Conservation (phyloP, 2,888 invertebrate species). For the Ectemnius continuus region DNA sequence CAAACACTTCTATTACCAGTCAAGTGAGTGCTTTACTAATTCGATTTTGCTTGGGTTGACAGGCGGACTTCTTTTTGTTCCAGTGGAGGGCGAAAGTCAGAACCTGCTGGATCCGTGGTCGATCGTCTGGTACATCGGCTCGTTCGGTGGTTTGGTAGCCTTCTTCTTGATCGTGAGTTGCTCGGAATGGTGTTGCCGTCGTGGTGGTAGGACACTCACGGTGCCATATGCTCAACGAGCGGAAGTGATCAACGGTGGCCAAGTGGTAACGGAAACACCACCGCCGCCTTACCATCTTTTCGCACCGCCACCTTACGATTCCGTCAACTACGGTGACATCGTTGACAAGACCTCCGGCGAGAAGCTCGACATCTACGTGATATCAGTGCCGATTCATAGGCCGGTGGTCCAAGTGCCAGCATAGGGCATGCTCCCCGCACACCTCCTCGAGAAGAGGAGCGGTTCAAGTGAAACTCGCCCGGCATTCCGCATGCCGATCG, state of each 20-base stretch:
- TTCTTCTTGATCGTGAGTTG: slow-evolving; percentile 81
- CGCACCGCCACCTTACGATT: slow-evolving; percentile 81
- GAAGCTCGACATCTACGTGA: slow-evolving; percentile 78
- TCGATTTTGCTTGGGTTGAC: slow-evolving; percentile 20
- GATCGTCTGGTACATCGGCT: slow-evolving; percentile 81
- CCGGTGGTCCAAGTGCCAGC: slow-evolving; percentile 66
- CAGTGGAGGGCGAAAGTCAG: slow-evolving; percentile 61
- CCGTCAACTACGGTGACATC: slow-evolving; percentile 77
- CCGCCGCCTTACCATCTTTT: slow-evolving; percentile 81
- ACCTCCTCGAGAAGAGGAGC: slow-evolving; percentile 35
- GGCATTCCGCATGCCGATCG: too few species aligned
- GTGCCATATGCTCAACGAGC: slow-evolving; percentile 69
- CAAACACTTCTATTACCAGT: slow-evolving; percentile 19
- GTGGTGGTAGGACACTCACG: slow-evolving; percentile 72
- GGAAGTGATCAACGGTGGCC: slow-evolving; percentile 46
- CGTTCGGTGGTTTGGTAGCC: slow-evolving; percentile 80
- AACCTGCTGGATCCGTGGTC: slow-evolving; percentile 80
- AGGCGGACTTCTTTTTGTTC: slow-evolving; percentile 41
- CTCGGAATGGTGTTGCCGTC: slow-evolving; percentile 80
- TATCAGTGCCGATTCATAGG: slow-evolving; percentile 77
- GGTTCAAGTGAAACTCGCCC: background rate
- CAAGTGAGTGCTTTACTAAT: too few species aligned
- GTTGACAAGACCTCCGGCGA: slow-evolving; percentile 72
- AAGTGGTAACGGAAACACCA: slow-evolving; percentile 74
- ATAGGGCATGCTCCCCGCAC: slow-evolving; percentile 18